phyloP scores from a whole-genome alignment of 2,888 invertebrate species.

The Cryptocephalus moraei region DNA sequence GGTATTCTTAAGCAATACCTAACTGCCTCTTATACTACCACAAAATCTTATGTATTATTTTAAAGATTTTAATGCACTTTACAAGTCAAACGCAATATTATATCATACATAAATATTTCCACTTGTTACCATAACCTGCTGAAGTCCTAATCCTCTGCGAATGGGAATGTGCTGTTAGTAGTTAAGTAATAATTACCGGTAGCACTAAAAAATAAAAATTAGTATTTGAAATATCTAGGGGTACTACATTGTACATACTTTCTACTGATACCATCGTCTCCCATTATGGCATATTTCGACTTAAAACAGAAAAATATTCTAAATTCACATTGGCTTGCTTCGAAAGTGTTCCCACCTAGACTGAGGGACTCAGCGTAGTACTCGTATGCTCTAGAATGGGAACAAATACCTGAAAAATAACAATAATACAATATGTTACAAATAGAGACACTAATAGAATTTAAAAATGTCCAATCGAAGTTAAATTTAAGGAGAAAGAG shows the following conservation, averaged over 20 bases:
- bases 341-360: constrained; percentile 7
- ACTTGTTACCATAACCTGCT: background rate
- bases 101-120: background rate
- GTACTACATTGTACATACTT: background rate
- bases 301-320: background rate
- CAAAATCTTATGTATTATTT: too few relatives aligned
- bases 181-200: background rate
- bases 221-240: background rate
- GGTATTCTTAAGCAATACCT: too few relatives aligned
- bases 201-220: background rate
- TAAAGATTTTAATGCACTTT: too few relatives aligned
- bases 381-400: constrained; percentile 25
- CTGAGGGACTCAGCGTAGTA: constrained; percentile 35
- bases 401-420: too few relatives aligned
- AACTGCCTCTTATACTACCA: too few relatives aligned
- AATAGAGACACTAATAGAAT: too few relatives aligned
- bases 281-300: background rate
- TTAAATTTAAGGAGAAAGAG: too few relatives aligned
- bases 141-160: background rate
- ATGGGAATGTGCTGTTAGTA: background rate
- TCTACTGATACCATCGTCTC: background rate
- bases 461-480: background rate
- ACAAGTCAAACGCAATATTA: too few relatives aligned
- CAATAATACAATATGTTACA: too few relatives aligned
- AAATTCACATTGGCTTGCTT: constrained; percentile 5